Evolutionary conservation across 2,888 invertebrate genomes (phyloP).

Genomic region (Physocephala rufipes): DNA sequence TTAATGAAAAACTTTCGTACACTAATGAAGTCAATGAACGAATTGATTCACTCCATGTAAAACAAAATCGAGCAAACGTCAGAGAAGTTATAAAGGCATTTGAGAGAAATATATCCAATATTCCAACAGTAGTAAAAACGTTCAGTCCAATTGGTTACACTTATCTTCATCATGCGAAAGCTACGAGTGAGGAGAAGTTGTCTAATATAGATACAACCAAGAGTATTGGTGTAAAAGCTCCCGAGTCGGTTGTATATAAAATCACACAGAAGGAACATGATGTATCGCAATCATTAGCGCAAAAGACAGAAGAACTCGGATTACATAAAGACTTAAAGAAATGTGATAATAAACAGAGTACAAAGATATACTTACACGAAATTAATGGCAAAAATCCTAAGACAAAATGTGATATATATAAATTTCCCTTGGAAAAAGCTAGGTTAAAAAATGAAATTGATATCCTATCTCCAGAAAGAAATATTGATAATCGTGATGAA

Average conservation of each 20-base stretch:
- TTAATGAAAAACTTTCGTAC: constrained; percentile 15
- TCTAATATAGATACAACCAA: constrained; percentile 10
- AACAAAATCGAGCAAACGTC: constrained; percentile 65
- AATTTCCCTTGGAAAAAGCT: constrained; percentile 49
- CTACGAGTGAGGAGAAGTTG: constrained; percentile 42
- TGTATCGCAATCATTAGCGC: constrained; percentile 21
- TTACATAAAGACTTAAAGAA: constrained; percentile 5
- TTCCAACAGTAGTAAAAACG: constrained; percentile 48
- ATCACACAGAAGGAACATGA: constrained; percentile 49
- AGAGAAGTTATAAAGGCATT: constrained; percentile 69
- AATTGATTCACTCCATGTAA: neutral
- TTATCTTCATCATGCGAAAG: constrained; percentile 43
- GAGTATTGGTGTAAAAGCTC: constrained; percentile 50
- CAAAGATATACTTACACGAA: constrained; percentile 45
- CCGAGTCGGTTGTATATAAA: constrained; percentile 56
- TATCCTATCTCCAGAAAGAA: constrained; percentile 45
- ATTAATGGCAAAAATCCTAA: constrained; percentile 32
- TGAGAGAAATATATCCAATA: constrained; percentile 62
- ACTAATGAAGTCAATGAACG: neutral
- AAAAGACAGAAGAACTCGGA: neutral
- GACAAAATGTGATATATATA: constrained; percentile 48
- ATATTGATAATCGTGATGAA: neutral
- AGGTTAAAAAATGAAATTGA: constrained; percentile 31
- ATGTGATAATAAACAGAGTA: constrained; percentile 42
- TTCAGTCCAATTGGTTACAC: constrained; percentile 59